These are phyloP conservation scores for Athene noctua DNA, from an alignment of 2,113 vertebrate genomes.

Conservation along the genomic window DNA sequence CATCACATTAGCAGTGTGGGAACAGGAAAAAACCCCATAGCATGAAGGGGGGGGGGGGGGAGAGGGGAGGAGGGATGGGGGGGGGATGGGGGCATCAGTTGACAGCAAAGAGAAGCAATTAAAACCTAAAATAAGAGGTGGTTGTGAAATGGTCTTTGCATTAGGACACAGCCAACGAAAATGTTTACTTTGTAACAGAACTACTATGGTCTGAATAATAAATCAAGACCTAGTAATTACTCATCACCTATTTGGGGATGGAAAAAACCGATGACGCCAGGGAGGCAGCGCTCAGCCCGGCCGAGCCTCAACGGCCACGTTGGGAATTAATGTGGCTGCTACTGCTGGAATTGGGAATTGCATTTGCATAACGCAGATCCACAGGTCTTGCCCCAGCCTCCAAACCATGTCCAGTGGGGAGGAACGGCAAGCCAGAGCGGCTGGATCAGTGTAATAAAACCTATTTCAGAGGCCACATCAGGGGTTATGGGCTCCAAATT, in stretches of 20 bases:
- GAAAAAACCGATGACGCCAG: constrained; percentile 17
- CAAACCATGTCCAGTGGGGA: background rate
- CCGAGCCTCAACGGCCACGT: background rate
- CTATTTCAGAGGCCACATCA: background rate
- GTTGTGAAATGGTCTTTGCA: constrained; percentile 60
- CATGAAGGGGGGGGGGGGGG: background rate
- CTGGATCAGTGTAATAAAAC: background rate
- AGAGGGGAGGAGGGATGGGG: background rate
- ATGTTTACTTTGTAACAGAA: constrained; percentile 65
- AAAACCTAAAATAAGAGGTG: constrained; percentile 71
- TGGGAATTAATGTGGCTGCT: background rate
- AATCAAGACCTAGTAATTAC: constrained; percentile 64
- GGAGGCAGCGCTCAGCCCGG: background rate
- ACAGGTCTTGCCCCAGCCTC: background rate
- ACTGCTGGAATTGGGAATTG: constrained; percentile 33
- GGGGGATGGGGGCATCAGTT: constrained; percentile 48
- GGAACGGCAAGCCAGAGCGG: background rate
- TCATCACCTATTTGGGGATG: constrained; percentile 64
- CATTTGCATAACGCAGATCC: background rate
- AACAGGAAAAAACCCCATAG: constrained; percentile 46
- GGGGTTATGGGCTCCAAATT: background rate
- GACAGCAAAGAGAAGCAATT: constrained; percentile 61
- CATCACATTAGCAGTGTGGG: constrained; percentile 52
- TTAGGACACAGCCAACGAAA: constrained; percentile 58
- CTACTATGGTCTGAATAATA: constrained; percentile 58